phyloP scores from a whole-genome alignment of 2,113 vertebrate species.

The Taxidea taxus region DNA sequence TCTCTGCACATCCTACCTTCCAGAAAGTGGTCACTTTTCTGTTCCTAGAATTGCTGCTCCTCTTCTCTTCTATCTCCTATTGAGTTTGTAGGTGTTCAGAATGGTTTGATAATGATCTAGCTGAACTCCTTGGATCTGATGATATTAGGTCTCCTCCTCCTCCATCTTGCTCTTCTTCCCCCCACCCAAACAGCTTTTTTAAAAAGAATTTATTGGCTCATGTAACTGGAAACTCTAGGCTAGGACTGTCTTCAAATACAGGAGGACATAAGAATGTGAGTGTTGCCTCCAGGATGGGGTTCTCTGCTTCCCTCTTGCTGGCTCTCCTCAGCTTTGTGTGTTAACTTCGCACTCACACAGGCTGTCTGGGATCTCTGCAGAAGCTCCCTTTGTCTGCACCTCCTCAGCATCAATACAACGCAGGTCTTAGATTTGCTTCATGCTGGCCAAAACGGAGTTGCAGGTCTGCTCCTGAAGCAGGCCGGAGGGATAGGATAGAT shows the following conservation, averaged over 20 bases:
- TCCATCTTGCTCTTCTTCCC: too few relatives aligned
- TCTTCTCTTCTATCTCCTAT: too few relatives aligned
- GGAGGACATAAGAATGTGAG: fast-evolving
- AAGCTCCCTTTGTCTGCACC: too few relatives aligned
- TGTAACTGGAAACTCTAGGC: neutral
- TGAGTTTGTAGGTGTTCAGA: too few relatives aligned
- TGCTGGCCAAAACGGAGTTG: neutral
- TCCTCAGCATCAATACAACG: neutral
- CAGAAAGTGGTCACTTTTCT: too few relatives aligned
- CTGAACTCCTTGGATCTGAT: too few relatives aligned
- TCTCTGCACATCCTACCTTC: too few relatives aligned
- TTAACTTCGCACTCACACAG: neutral
- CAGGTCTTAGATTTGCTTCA: neutral
- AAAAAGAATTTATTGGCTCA: neutral
- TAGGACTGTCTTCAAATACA: neutral
- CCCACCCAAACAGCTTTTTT: neutral
- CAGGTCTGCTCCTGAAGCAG: neutral
- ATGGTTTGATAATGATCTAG: too few relatives aligned
- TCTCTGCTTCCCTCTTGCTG: neutral
- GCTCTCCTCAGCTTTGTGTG: neutral
- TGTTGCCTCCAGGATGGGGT: neutral
- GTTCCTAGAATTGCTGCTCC: too few relatives aligned
- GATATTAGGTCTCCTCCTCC: too few relatives aligned
- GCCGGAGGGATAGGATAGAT: neutral
- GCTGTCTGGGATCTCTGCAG: neutral